Base-by-base conservation (phyloP, 2,113 vertebrate species). In the Vulpes vulpes region DNA sequence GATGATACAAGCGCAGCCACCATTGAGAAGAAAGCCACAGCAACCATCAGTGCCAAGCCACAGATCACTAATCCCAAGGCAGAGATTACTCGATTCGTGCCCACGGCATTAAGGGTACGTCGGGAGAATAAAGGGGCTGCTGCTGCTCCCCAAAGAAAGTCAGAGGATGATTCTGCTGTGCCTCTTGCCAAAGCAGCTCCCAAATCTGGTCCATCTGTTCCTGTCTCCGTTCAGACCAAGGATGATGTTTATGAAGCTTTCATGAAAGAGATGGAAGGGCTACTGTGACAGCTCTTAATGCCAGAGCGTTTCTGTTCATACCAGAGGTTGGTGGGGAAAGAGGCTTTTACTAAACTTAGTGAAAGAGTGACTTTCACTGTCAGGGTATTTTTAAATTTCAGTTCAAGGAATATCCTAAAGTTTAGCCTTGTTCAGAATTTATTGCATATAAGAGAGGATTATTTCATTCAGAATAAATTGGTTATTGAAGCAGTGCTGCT, bases 261-360 rank as follows among this genome's bases (percentile, higher is more conserved):
- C 97, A 99, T 99, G 99, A 99, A 99, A 94, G 99, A 99, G 98
- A 99, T 99, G 99, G 99, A 99, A 97, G 99, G 99, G 93, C 99
- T 99, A 11, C 99, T 99, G 97, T 99, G 98, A 99, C 86, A 59
- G 95, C 32, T 73, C 16, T 0, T 96, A 84, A 89, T 96, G 73
- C 67, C 73, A 57, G 85, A 55, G 8, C 38, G 78, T 78, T 96
- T 91, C 81, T 86, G 16, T 85, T 92, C 73, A 17, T 57, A 16
- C 69, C 90, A 67, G 83, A 81, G 49, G 65, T 84, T 95, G n/a
- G 19, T 96, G 76, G 49, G 69, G 62, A 55, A 91, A 93, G 96
- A 85, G 64, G 91, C 73, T 91, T 22, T 80, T 65, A 8, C 11
- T 92, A 88, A 65, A 55, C 35, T 43, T 79, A 90, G 87, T 20